Conservation (phyloP, 2,113 vertebrate genomes). For the Microcebus lehilahytsara region DNA sequence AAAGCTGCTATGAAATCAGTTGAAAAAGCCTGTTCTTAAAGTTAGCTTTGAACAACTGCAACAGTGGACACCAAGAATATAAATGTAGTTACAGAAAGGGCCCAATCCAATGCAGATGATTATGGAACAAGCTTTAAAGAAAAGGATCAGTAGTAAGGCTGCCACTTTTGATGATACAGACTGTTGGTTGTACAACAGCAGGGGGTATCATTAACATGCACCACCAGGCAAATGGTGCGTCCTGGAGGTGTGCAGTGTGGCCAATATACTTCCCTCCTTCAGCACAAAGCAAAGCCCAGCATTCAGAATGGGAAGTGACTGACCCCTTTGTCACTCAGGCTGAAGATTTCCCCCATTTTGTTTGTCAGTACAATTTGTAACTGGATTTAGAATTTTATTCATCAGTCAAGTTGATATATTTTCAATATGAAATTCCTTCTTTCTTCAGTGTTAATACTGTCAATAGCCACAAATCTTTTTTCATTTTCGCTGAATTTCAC, state of each 20-base stretch:
- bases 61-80: neutral
- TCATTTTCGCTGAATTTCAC: neutral
- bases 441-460: neutral
- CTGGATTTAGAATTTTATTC: neutral
- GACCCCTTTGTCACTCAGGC: neutral
- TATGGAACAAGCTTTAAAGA: neutral
- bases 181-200: neutral
- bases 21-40: conserved; percentile 30
- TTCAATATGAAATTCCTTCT: neutral
- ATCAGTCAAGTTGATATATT: neutral
- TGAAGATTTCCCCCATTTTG: neutral
- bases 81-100: neutral
- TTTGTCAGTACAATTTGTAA: neutral
- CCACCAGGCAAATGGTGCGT: rapidly evolving
- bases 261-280: too few relatives aligned
- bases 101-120: neutral
- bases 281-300: neutral
- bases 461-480: neutral
- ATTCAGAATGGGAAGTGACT: neutral
- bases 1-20: neutral
- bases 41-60: conserved; percentile 2
- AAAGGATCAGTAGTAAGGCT: neutral
- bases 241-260: neutral
- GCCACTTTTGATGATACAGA: neutral
- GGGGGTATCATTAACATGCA: neutral